Percentiles rank a stretch among this genome's conserved stretches.
Evolutionary conservation across 2,113 vertebrate species (phyloP).

Genomic region (Spea bombifrons): DNA sequence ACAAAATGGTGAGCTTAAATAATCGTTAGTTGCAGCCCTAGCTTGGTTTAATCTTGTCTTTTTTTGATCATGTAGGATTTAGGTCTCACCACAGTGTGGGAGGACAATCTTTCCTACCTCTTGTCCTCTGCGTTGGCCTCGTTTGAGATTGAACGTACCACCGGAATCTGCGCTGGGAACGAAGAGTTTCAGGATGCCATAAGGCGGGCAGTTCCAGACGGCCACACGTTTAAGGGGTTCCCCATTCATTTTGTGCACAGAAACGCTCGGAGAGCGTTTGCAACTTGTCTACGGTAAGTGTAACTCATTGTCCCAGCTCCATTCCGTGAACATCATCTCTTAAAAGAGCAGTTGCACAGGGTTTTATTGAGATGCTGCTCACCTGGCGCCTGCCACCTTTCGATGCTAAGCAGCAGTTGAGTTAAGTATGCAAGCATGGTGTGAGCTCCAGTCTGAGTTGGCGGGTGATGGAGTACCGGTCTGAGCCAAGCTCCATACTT

Average conservation of each 20-base stretch:
- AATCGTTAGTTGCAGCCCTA: too few species aligned
- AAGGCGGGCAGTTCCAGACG: slow-evolving; percentile 86
- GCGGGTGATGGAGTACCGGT: too few species aligned
- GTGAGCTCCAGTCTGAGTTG: too few species aligned
- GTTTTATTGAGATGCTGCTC: too few species aligned
- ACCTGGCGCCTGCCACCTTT: too few species aligned
- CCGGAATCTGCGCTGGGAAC: slow-evolving; percentile 84
- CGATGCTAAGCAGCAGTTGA: too few species aligned
- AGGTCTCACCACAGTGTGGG: slow-evolving; percentile 85
- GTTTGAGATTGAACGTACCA: slow-evolving; percentile 89
- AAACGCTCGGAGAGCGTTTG: slow-evolving; percentile 86
- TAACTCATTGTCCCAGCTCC: not conserved
- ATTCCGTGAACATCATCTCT: not conserved
- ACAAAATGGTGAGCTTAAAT: too few species aligned
- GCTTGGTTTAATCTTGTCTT: not conserved
- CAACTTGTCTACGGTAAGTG: slow-evolving; percentile 83
- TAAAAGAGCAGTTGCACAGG: not conserved
- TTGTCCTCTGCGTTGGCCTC: slow-evolving; percentile 87
- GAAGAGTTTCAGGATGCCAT: slow-evolving; percentile 96
- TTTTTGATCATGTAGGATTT: slow-evolving; percentile 74
- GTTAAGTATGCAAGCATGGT: too few species aligned
- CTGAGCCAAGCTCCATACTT: too few species aligned
- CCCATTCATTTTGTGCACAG: slow-evolving; percentile 91
- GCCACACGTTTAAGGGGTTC: slow-evolving; percentile 97
- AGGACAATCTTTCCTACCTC: slow-evolving; percentile 92